These are phyloP conservation scores for Heliconius sara DNA, from an alignment of 2,888 invertebrate species.

Conservation along the genomic window DNA sequence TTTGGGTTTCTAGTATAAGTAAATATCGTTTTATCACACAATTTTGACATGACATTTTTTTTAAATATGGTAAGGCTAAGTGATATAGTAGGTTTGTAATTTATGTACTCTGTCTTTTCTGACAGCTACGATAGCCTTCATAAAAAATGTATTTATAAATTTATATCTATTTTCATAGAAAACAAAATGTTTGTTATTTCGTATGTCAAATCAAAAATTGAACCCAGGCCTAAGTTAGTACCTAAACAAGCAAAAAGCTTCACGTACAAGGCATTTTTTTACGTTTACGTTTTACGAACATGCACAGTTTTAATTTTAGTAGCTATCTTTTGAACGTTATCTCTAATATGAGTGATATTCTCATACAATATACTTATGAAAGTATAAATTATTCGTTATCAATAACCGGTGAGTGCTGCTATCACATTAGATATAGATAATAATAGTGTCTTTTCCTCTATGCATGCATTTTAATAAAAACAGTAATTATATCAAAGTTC, in stretches of 20 bases:
- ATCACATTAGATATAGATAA: neutral
- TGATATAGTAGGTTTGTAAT: neutral
- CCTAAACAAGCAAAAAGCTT: neutral
- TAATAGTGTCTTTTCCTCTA: too few species aligned
- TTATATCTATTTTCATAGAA: too few species aligned
- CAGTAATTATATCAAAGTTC: neutral
- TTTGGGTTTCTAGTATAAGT: neutral
- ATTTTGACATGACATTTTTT: too few species aligned
- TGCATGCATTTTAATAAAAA: neutral
- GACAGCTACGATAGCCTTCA: too few species aligned
- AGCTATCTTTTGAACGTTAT: conserved; percentile 16
- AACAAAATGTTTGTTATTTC: neutral
- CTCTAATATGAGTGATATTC: neutral
- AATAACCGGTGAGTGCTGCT: neutral
- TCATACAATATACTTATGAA: neutral
- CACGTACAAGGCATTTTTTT: neutral
- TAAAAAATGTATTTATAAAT: too few species aligned
- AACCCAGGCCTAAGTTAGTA: neutral
- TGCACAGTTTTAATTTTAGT: neutral
- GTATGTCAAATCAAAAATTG: neutral
- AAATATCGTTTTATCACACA: neutral
- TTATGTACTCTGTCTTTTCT: too few species aligned
- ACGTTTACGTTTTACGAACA: neutral
- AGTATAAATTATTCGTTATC: neutral
- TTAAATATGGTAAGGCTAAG: neutral